Evolutionary conservation across 2,113 vertebrate species (phyloP).

Genomic region (Pseudopodoces humilis): DNA sequence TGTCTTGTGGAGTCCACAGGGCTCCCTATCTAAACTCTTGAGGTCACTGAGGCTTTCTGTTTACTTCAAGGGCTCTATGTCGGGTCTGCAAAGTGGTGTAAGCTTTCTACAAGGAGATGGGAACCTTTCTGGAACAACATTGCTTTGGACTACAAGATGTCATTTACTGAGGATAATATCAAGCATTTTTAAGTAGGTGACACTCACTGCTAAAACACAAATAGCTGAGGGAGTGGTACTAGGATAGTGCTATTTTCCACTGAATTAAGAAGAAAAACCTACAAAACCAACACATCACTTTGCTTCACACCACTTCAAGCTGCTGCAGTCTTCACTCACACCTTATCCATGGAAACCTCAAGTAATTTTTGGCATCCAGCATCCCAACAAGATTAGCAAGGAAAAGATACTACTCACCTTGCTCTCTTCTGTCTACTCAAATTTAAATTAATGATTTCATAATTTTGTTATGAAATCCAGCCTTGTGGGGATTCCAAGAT

Average conservation of each 20-base stretch:
- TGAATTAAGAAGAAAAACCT: not conserved
- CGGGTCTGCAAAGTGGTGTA: not conserved
- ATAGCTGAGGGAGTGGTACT: not conserved
- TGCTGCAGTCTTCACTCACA: not conserved
- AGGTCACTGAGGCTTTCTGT: not conserved
- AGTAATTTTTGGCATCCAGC: not conserved
- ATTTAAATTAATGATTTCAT: not conserved
- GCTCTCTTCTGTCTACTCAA: not conserved
- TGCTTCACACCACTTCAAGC: not conserved
- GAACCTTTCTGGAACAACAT: not conserved
- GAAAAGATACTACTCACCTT: not conserved
- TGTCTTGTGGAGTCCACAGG: not conserved
- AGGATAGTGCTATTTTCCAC: not conserved
- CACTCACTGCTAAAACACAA: not conserved
- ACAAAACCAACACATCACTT: not conserved
- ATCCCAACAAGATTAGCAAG: not conserved
- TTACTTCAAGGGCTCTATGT: not conserved
- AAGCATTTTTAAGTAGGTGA: not conserved
- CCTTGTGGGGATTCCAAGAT: not conserved
- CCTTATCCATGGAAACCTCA: conserved; percentile 6
- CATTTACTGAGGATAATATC: not conserved
- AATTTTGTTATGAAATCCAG: not conserved
- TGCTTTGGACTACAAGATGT: not conserved
- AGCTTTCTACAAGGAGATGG: not conserved
- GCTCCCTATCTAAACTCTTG: not conserved